These are phyloP conservation scores for Lycaena phlaeas DNA, from an alignment of 2,888 invertebrate species.

Conservation along the genomic window DNA sequence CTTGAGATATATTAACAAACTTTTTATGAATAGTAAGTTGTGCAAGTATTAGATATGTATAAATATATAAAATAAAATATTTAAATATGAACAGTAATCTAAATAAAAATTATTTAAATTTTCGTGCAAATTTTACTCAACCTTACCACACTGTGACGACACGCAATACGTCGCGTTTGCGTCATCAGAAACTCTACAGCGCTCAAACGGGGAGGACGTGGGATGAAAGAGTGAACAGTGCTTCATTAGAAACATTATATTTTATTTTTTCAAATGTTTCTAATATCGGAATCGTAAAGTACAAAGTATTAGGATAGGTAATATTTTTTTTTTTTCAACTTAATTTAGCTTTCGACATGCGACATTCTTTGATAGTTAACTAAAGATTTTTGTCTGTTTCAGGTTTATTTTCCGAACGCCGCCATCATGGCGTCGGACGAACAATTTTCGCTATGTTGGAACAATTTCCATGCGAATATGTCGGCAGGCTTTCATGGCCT, in stretches of 20 bases:
- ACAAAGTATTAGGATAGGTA: constrained; percentile 68
- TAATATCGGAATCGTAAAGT: constrained; percentile 61
- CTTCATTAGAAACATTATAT: constrained; percentile 44
- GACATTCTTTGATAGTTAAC: neutral
- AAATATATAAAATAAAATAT: neutral
- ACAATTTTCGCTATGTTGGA: constrained; percentile 83
- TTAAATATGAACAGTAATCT: neutral
- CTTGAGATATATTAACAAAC: neutral
- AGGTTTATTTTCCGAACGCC: constrained; percentile 51
- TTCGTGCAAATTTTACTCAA: constrained; percentile 34
- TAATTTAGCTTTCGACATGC: neutral
- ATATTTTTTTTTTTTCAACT: constrained; percentile 13
- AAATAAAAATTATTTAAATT: constrained; percentile 7
- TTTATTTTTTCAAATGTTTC: constrained; percentile 59
- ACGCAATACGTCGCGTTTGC: constrained; percentile 51
- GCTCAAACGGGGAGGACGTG: constrained; percentile 62
- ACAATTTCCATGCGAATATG: constrained; percentile 82
- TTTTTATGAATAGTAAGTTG: neutral
- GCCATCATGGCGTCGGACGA: constrained; percentile 81
- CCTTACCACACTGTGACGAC: constrained; percentile 46
- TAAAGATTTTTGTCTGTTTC: constrained; percentile 22
- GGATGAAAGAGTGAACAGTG: constrained; percentile 38
- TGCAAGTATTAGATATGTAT: constrained; percentile 5
- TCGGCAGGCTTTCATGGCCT: constrained; percentile 81
- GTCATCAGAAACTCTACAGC: constrained; percentile 61